Conservation (phyloP, 2,797 vertebrate species). For the Characodon lateralis region DNA sequence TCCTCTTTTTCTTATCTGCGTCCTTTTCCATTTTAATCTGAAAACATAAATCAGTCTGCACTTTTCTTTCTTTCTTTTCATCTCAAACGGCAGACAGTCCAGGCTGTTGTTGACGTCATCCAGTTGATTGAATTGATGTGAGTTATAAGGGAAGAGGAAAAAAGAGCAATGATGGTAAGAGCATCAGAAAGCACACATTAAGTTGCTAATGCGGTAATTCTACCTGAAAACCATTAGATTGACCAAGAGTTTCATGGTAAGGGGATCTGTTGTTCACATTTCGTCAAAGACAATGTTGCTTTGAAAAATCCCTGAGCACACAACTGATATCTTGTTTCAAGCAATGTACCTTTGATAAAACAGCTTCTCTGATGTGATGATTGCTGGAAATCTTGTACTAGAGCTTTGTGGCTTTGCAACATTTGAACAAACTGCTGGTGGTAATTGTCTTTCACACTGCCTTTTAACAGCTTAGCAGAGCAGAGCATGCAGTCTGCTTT, state of each 20-base stretch:
- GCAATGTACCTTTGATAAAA: slow-evolving; percentile 6
- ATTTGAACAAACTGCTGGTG: slow-evolving; percentile 17
- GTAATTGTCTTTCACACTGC: slow-evolving; percentile 15
- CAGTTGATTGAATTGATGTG: not conserved
- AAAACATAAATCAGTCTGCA: not conserved
- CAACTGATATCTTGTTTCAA: slow-evolving; percentile 1
- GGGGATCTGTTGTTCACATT: not conserved
- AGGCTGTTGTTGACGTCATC: not conserved
- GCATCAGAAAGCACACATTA: not conserved
- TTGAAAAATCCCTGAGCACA: not conserved
- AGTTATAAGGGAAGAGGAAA: not conserved
- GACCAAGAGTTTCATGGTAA: not conserved
- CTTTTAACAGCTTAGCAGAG: slow-evolving; percentile 12
- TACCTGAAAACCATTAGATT: not conserved
- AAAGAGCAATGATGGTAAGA: not conserved
- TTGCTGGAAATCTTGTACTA: slow-evolving; percentile 15
- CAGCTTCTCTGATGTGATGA: slow-evolving; percentile 8
- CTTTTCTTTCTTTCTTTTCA: not conserved
- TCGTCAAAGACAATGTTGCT: not conserved
- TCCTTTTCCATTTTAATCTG: not conserved
- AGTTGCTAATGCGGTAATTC: not conserved
- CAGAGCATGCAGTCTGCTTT: not conserved
- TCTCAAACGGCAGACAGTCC: not conserved
- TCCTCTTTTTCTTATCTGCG: not conserved
- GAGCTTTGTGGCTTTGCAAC: slow-evolving; percentile 2